phyloP scores from a whole-genome alignment of 2,113 vertebrate species.

The Oreotrochilus melanogaster region DNA sequence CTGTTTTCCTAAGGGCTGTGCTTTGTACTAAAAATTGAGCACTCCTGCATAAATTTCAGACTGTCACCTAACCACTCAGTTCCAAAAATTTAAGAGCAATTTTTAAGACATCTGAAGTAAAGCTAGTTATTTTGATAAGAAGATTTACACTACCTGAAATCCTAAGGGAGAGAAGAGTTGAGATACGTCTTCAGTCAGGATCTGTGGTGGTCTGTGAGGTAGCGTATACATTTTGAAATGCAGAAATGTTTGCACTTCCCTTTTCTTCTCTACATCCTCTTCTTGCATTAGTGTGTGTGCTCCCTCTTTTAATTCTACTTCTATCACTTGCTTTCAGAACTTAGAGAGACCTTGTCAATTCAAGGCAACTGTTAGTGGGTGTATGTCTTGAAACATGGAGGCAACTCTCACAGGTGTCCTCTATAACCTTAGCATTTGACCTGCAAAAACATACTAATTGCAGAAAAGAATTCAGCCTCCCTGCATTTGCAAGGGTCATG shows the following conservation, averaged over 20 bases:
- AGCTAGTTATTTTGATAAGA: not conserved
- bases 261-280: conserved; percentile 23
- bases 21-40: not conserved
- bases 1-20: not conserved
- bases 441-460: not conserved
- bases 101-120: not conserved
- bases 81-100: not conserved
- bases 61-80: not conserved
- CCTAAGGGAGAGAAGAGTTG: not conserved
- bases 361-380: not conserved
- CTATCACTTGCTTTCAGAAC: not conserved
- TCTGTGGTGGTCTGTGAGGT: not conserved
- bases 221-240: conserved; percentile 3
- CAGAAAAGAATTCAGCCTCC: not conserved
- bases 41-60: not conserved
- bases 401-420: not conserved
- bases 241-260: conserved; percentile 19
- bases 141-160: conserved; percentile 45
- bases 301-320: not conserved
- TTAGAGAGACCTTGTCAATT: not conserved
- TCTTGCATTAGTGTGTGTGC: not conserved
- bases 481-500: accelerated
- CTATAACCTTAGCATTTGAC: not conserved
- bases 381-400: not conserved
- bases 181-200: not conserved